These are phyloP conservation scores for Vireo griseus DNA, from an alignment of 2,797 vertebrate species.

Conservation along the genomic window DNA sequence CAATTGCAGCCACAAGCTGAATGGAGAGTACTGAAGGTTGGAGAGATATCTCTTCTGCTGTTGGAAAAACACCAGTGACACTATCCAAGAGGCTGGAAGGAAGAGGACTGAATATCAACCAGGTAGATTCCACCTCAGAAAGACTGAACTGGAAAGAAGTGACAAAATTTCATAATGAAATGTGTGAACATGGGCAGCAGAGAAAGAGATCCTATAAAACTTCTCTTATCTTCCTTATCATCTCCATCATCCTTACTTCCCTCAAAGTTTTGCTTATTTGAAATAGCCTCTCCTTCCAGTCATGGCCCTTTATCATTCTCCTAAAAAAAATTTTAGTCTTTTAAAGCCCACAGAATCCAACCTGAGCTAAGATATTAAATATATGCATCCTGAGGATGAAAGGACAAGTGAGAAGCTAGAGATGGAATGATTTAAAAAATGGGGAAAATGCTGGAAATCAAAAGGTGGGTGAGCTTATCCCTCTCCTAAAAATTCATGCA, in stretches of 20 bases:
- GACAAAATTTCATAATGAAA: not conserved
- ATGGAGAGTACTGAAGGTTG: not conserved
- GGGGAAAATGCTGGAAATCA: not conserved
- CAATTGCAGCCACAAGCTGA: not conserved
- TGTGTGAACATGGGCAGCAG: not conserved
- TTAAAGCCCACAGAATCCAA: not conserved
- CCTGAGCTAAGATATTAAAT: not conserved
- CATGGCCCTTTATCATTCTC: not conserved
- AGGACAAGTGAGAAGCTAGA: not conserved
- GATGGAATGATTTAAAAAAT: not conserved
- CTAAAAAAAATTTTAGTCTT: not conserved
- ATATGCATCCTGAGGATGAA: not conserved
- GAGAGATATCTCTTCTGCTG: not conserved
- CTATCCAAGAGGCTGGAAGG: not conserved
- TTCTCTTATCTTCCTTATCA: not conserved
- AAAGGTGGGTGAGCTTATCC: not conserved
- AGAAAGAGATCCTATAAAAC: not conserved
- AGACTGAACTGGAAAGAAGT: not conserved
- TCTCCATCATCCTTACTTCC: not conserved
- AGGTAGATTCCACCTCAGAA: not conserved
- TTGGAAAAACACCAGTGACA: rapidly evolving
- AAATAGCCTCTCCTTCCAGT: not conserved
- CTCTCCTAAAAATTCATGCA: not conserved
- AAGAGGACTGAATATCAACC: not conserved
- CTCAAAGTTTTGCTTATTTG: not conserved